Evolutionary conservation across 1,140 invertebrate species (phyloP), one percentile per base, ranked within the genome.

Genomic region (Zaprionus ornatus): DNA sequence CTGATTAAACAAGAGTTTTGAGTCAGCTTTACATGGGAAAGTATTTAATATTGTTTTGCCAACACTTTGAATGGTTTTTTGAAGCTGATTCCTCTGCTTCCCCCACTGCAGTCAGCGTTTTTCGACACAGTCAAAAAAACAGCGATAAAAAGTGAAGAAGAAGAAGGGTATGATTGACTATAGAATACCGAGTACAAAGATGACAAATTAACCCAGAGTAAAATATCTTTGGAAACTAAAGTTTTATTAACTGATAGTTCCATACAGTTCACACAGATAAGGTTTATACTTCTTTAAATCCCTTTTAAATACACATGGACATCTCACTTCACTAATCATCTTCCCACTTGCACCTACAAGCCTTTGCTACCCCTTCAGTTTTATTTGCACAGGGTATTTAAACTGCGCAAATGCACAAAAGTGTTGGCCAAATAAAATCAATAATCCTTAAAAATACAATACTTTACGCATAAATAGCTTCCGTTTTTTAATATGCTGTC

Each of bases 381-480:
- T 21, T 42, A n/a, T 23, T 59, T 21, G 10, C 29, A 25, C 12
- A 62, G 23, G 19, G 32, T 17, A 60, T 32, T 25, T 57, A 55
- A 78, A 62, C 17, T 32, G 21, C 29, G 32, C 35, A 63, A 80
- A 79, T 64, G 27, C 29, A 29, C 50, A 69, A 70, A 74, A 74
- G 66, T 66, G 80, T 72, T 66, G 73, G 25, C 37, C 68, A 84
- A 84, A 84, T 83, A 77, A 84, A 84, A 84, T 84, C 81, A 84
- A 84, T 84, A 84, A 80, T 80, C 77, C 80, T 80, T 84, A 84
- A 84, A 84, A 84, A 84, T 84, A 80, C 77, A 84, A 84, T 80
- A 84, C 82, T 80, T 83, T 84, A 48, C 69, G 70, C 63, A 84
- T 71, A 84, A 84, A 74, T 84, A 84, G 60, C 61, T 75, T 57